phyloP scores from a whole-genome alignment of 1,140 invertebrate species.

The Saccostrea echinata region DNA sequence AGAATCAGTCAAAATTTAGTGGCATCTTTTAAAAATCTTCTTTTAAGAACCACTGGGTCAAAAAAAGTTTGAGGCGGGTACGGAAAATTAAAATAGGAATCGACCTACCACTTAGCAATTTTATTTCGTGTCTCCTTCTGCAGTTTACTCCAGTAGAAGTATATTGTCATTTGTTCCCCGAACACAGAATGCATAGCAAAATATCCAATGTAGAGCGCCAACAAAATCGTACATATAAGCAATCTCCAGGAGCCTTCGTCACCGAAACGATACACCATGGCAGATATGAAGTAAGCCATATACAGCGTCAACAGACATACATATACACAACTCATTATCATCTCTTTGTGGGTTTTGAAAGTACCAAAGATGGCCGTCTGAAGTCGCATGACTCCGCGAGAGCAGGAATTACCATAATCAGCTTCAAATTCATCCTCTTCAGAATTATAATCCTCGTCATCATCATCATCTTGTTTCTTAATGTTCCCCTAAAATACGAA shows the following conservation, averaged over 20 bases:
- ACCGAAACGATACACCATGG: constrained; percentile 62
- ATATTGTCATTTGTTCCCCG: constrained; percentile 5
- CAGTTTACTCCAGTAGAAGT: constrained; percentile 3
- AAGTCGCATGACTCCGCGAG: background rate
- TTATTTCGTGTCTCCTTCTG: background rate
- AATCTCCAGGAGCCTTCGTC: constrained; percentile 69
- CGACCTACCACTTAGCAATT: background rate
- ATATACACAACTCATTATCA: background rate
- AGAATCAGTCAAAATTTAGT: too few relatives aligned
- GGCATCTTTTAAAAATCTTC: too few relatives aligned
- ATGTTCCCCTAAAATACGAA: background rate
- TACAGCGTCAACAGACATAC: constrained; percentile 21
- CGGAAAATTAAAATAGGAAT: too few relatives aligned
- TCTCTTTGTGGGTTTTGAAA: background rate
- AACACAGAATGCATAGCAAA: background rate
- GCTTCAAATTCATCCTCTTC: constrained; percentile 1
- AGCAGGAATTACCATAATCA: constrained; percentile 10
- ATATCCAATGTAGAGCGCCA: background rate
- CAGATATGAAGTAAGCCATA: constrained; percentile 51
- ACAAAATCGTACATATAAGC: constrained; percentile 60
- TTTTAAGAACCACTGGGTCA: too few relatives aligned
- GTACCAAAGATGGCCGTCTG: constrained; percentile 1
- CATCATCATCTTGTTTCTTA: background rate
- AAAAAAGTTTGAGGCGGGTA: too few relatives aligned
- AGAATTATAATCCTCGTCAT: background rate